Evolutionary conservation across 2,797 vertebrate species (phyloP).

Genomic region (Phylloscopus collybita): DNA sequence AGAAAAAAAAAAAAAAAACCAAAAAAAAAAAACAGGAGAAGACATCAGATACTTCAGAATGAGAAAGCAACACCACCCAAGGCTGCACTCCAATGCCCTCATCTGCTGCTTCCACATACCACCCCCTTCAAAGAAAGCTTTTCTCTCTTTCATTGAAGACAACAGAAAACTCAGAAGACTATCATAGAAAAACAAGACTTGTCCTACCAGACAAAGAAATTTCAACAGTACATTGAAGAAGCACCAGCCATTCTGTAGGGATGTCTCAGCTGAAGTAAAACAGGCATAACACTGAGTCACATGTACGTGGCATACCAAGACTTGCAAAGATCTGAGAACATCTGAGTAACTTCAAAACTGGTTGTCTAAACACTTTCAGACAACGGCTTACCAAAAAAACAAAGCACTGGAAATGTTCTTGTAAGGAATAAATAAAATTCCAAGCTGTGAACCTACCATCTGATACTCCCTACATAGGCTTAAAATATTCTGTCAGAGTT

Average conservation of each 20-base stretch:
- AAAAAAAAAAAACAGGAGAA: background rate
- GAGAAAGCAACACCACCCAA: background rate
- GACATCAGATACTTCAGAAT: background rate
- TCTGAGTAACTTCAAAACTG: background rate
- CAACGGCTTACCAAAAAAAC: background rate
- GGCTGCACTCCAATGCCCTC: background rate
- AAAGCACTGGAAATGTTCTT: background rate
- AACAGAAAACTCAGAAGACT: background rate
- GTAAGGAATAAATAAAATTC: background rate
- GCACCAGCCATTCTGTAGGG: background rate
- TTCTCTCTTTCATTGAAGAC: background rate
- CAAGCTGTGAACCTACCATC: background rate
- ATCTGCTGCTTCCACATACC: background rate
- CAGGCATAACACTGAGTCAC: background rate
- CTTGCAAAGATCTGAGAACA: background rate
- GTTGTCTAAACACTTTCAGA: background rate
- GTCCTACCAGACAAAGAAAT: background rate
- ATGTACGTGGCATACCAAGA: fast-evolving
- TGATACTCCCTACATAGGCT: background rate
- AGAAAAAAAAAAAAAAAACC: background rate
- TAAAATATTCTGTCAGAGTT: background rate
- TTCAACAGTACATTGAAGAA: background rate
- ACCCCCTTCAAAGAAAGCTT: background rate
- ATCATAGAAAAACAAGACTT: background rate
- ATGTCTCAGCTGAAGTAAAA: background rate